Evolutionary conservation across 2,888 invertebrate genomes (phyloP).

Genomic region (Sipha maydis): DNA sequence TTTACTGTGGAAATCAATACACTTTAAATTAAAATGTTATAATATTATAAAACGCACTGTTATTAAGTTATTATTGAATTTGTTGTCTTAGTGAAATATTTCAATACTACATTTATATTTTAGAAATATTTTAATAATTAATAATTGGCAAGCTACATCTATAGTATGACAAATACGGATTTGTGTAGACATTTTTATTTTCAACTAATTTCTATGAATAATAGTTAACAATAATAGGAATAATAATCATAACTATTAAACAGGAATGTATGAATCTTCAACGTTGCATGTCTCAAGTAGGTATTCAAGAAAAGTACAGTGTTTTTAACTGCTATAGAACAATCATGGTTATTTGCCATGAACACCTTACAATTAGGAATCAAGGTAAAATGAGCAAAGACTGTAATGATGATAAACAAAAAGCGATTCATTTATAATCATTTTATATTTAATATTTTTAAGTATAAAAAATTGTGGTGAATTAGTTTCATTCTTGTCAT

Average conservation of each 20-base stretch:
- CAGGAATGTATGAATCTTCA: not conserved
- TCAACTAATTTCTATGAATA: not conserved
- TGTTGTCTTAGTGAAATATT: not conserved
- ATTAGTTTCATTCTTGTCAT: no score
- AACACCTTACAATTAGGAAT: not conserved
- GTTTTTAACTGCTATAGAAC: not conserved
- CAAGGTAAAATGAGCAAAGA: not conserved
- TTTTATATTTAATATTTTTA: not conserved
- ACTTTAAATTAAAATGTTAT: not conserved
- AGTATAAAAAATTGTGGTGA: no score
- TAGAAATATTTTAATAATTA: not conserved
- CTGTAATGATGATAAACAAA: not conserved
- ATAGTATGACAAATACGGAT: not conserved
- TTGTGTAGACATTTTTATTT: not conserved
- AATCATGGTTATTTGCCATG: not conserved
- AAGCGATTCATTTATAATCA: not conserved
- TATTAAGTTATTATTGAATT: no score
- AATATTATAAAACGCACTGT: no score
- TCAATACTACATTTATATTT: not conserved
- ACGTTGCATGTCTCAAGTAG: not conserved
- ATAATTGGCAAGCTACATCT: not conserved
- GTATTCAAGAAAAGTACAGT: not conserved
- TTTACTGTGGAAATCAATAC: not conserved
- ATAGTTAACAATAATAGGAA: no score
- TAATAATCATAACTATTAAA: not conserved